Percentiles rank a stretch among this genome's conserved stretches.
Conservation (phyloP, 2,888 invertebrate genomes). For the Heterodera filipjevi region DNA sequence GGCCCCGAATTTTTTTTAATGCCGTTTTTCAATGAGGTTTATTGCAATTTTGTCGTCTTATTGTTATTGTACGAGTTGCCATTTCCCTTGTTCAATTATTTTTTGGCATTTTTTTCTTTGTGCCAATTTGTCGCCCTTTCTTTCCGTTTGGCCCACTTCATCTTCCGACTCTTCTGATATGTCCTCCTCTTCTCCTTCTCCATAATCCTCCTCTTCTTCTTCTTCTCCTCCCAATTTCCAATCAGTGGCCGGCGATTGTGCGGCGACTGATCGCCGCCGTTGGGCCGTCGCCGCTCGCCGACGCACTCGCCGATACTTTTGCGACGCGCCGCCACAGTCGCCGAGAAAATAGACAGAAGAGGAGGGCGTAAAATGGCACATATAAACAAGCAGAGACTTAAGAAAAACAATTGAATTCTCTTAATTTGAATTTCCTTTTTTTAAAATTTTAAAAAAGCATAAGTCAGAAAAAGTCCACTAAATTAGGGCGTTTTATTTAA, state of each 20-base stretch:
- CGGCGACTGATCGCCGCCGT: background rate
- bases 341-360: background rate
- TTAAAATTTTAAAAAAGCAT: too few species aligned
- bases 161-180: background rate
- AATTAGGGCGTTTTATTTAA: too few species aligned
- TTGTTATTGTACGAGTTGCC: too few species aligned
- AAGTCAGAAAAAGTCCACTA: too few species aligned
- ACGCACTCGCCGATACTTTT: slow-evolving; percentile 4
- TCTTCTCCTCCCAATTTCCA: background rate
- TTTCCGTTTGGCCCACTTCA: background rate
- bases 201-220: background rate
- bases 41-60: too few species aligned
- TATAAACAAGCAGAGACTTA: slow-evolving; percentile 28
- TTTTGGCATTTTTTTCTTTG: background rate
- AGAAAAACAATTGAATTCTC: background rate
- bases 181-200: background rate
- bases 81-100: too few species aligned
- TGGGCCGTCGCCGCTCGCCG: background rate
- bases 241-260: background rate
- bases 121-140: background rate
- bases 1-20: too few species aligned
- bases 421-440: background rate
- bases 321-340: background rate
- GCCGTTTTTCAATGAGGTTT: too few species aligned
- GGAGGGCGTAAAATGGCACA: slow-evolving; percentile 15